Conservation (phyloP, 2,797 vertebrate species). For the Liasis olivaceus region DNA sequence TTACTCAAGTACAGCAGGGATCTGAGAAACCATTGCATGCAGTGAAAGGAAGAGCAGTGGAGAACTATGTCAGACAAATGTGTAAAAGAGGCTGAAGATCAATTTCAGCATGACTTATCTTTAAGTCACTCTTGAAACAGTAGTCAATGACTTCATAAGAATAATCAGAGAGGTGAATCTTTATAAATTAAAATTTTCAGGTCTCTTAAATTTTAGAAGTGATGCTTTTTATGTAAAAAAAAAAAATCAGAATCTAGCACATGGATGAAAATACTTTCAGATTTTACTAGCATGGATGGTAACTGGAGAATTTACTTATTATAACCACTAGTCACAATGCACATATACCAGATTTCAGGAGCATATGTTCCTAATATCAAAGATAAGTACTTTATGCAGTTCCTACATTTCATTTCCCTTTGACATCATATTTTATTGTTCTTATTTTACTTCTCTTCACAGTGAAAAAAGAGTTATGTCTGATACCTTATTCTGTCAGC, state of each 20-base stretch:
- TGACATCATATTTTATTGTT: neutral
- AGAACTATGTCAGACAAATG: neutral
- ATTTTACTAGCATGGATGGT: neutral
- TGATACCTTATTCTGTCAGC: neutral
- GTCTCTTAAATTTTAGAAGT: neutral
- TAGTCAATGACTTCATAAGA: neutral
- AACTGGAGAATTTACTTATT: neutral
- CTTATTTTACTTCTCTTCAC: neutral
- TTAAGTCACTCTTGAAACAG: neutral
- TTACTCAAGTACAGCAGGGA: neutral
- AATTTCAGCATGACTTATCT: neutral
- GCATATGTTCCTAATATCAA: neutral
- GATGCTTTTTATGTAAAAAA: neutral
- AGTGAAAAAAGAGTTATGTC: neutral
- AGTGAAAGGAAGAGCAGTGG: neutral
- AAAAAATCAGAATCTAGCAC: neutral
- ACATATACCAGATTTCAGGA: neutral
- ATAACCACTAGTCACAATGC: neutral
- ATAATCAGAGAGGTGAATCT: neutral
- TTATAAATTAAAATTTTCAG: neutral
- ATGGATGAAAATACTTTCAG: neutral
- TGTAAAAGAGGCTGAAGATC: neutral
- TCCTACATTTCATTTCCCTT: neutral
- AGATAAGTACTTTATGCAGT: neutral
- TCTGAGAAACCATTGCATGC: neutral